Evolutionary conservation across 2,113 vertebrate genomes (phyloP).

Genomic region (Microcebus ravelobensis): DNA sequence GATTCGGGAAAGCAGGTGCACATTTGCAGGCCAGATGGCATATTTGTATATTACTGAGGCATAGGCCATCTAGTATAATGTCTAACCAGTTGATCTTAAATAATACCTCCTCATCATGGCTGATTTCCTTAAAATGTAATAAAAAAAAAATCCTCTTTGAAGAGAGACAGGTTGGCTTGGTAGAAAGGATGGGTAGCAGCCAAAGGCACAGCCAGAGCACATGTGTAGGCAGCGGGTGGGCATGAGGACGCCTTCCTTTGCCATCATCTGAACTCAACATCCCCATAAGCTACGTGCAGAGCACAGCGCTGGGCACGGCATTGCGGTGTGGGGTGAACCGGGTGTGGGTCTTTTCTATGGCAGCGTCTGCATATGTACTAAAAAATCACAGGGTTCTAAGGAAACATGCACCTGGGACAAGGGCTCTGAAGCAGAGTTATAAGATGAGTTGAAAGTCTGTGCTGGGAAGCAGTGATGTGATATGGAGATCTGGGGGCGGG

Average conservation of each 20-base stretch:
- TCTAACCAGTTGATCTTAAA: neutral
- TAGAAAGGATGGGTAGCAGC: neutral
- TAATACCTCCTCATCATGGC: neutral
- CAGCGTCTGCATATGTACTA: neutral
- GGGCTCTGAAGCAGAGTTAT: neutral
- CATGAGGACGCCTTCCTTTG: neutral
- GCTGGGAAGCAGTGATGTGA: neutral
- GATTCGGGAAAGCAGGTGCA: neutral
- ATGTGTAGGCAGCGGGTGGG: rapidly evolving
- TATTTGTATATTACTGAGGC: neutral
- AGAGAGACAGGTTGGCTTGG: neutral
- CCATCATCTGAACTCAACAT: neutral
- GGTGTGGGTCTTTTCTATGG: neutral
- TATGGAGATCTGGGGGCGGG: neutral
- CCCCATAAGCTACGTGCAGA: neutral
- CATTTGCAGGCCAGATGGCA: neutral
- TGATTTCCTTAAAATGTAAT: neutral
- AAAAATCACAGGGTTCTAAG: neutral
- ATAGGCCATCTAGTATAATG: neutral
- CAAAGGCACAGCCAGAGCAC: neutral
- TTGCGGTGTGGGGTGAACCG: neutral
- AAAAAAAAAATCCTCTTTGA: neutral
- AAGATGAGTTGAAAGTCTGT: neutral
- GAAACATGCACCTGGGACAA: neutral
- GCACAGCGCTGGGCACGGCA: too few species aligned